Conservation (phyloP, 1,140 invertebrate species). For the Cydia splendana region DNA sequence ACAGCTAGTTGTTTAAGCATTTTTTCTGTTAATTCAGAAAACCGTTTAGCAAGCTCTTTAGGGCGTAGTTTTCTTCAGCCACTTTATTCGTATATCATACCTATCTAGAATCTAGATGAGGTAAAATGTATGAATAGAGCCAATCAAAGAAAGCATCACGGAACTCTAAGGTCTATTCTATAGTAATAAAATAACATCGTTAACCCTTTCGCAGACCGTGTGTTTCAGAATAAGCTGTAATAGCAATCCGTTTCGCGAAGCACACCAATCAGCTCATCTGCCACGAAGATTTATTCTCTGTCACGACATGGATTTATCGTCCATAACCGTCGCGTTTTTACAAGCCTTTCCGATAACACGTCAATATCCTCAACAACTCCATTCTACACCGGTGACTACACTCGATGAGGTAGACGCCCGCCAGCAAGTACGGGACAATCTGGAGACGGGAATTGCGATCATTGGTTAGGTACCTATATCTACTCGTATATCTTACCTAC, state of each 20-base stretch:
- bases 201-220: not conserved
- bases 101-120: too few relatives aligned
- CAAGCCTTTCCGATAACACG: conserved; percentile 44
- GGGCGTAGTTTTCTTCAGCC: too few relatives aligned
- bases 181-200: not conserved
- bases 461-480: not conserved
- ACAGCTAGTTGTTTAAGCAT: too few relatives aligned
- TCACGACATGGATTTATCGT: conserved; percentile 35
- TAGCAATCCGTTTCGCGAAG: too few relatives aligned
- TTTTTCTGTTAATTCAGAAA: too few relatives aligned
- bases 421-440: not conserved
- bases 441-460: not conserved
- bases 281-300: conserved; percentile 38
- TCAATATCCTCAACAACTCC: conserved; percentile 43
- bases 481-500: too few relatives aligned
- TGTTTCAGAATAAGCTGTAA: conserved; percentile 19
- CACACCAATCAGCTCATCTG: conserved; percentile 8
- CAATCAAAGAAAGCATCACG: too few relatives aligned
- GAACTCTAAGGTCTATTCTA: too few relatives aligned
- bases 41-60: too few relatives aligned
- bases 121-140: too few relatives aligned
- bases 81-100: too few relatives aligned
- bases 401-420: not conserved
- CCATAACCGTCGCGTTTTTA: conserved; percentile 43
- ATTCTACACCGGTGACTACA: conserved; percentile 19